Evolutionary conservation across 2,888 invertebrate species (phyloP), one percentile per base, ranked within the genome.

Genomic region (Diarsia brunnea): DNA sequence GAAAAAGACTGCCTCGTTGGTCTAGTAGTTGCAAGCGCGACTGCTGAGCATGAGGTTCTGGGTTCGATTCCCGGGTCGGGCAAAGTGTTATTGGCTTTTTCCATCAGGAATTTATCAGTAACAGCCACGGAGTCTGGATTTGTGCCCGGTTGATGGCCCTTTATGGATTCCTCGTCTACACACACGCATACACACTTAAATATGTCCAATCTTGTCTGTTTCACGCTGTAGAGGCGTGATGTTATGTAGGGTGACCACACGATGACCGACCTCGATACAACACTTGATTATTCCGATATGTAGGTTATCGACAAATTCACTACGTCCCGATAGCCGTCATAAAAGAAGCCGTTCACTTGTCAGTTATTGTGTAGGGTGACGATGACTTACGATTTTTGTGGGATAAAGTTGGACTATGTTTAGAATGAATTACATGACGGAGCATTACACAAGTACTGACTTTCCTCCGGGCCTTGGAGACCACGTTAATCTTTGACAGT

Each of bases 311-410:
- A 77, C 61, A 70, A 84, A 79, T 79, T 84, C 76, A 69, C 71
- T 65, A 75, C 70, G 78, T 75, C 78, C 72, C 79, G 21, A 76
- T 79, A 70, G 77, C 66, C 64, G 77, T 78, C 78, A 78, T 84
- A 84, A 86, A 88, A 84, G 79, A 81, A 83, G 73, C 75, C 78
- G 49, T 81, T 76, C 69, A 68, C 58, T 80, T 72, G 64, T 78
- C 82, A 73, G 77, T 83, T 87, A 87, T 74, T 82, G 65, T 64
- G 75, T 89, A 84, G 79, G 69, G 80, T 84, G 81, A 12, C 79
- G n/a, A 76, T 31, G n/a, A 0, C 58, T 81, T 64, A 8, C 12
- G 8, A 0, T 47, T 58, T 64, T 69, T 49, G 10, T 38, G 24
- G 45, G 31, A 81, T n/a, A 21, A 49, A 11, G 31, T 38, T 38